phyloP scores from a whole-genome alignment of 2,113 vertebrate species.

The Trogon surrucura region DNA sequence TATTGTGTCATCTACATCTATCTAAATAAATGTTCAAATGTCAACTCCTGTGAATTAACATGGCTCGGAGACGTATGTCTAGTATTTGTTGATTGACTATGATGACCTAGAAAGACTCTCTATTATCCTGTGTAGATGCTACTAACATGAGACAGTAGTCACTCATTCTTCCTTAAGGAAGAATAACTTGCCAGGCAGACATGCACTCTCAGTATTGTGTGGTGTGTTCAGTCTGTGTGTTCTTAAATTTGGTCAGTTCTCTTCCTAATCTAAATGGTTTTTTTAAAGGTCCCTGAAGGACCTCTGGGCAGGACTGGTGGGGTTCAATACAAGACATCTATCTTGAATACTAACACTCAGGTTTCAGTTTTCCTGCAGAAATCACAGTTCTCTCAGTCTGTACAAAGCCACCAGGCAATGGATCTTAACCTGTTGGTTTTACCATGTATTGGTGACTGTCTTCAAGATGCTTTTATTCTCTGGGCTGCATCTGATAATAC shows the following conservation, averaged over 20 bases:
- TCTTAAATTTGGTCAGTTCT: background rate
- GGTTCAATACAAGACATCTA: background rate
- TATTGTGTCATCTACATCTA: background rate
- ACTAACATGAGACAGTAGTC: background rate
- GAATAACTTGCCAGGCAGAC: background rate
- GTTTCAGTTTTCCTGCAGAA: background rate
- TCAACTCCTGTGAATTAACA: background rate
- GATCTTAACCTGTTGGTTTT: background rate
- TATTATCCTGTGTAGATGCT: background rate
- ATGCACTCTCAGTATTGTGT: background rate
- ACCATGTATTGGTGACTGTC: background rate
- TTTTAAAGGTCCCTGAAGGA: background rate
- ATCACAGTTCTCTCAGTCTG: background rate
- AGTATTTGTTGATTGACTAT: background rate
- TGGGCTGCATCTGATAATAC: background rate
- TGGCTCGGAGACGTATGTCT: background rate
- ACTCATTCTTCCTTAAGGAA: background rate
- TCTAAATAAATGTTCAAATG: background rate
- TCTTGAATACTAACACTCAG: background rate
- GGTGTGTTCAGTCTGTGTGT: background rate
- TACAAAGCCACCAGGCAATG: fast-evolving
- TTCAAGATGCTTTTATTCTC: background rate
- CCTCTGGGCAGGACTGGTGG: background rate
- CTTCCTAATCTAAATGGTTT: background rate
- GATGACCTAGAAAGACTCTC: background rate